Evolutionary conservation across 2,888 invertebrate species (phyloP), one percentile per base, ranked within the genome.

Genomic region (Drosophila vallismaia): DNA sequence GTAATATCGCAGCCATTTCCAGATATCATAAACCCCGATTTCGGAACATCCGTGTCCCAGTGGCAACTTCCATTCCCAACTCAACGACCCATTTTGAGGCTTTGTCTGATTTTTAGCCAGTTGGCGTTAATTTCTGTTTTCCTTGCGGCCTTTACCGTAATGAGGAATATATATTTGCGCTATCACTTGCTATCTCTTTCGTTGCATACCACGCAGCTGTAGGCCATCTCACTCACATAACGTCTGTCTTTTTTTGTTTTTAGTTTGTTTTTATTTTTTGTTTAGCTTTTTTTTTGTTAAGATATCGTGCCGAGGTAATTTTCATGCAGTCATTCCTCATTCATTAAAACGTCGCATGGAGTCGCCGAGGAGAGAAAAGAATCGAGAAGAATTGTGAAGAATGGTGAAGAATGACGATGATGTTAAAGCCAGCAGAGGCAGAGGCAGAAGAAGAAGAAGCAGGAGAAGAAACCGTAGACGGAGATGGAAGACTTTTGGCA

Each of bases 251-350:
- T 68, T 8, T 66, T 29, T 36, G 56, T 24, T 66, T 31, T 28
- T 45, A 24, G 26, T 42, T 9, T 26, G 29, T 45, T 24, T 24
- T 28, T 0, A 12, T 24, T 14, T 19, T 24, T 26, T 8, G 14
- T 53, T 38, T 31, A 6, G 4, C 31, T 19, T 49, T 42, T 24
- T 24, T 14, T 10, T 9, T 38, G 28, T 2, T 9, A 51, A 64
- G 38, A 44, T 53, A 60, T 79, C 77, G 77, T 77, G 76, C 55
- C 31, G 59, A 50, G 54, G 54, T 66, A 69, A 77, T 84, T 79
- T 74, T 67, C 76, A 75, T 74, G 76, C 67, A 68, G 70, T 72
- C 74, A 72, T 74, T 78, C 64, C 64, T 84, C 76, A 84, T 80
- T 80, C 82, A 79, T 79, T 75, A 77, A 76, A 73, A 38, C 68